Base-by-base conservation (phyloP, 2,113 vertebrate genomes). In the Toxotes jaculatrix region DNA sequence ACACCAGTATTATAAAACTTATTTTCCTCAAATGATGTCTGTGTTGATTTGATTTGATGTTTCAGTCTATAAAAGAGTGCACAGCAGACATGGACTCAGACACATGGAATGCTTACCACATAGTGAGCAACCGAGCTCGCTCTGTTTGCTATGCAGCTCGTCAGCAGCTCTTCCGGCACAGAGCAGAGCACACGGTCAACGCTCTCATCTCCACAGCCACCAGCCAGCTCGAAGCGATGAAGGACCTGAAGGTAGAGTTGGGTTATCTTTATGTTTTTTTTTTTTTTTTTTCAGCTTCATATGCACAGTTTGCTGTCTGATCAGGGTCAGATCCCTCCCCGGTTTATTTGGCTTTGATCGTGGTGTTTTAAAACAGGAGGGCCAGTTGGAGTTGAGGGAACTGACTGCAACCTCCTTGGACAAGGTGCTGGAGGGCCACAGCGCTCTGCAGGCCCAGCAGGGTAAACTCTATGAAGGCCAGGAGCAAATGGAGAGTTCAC, bases 71-170 rank as follows among this genome's bases (percentile, higher is more conserved):
- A 4, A 95, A 93, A 11, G 92, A 95, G 53, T 97, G 96, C 27
- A 97, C 96, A 2, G 84, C 85, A 0, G 79, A 87, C 34, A 97
- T 97, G 96, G 96, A 97, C 59, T 77, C 95, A 0, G 95, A 96
- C 87, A 97, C 96, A 0, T 96, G 96, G 96, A 97, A 95, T 0
- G 96, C 96, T 0, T 97, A 97, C 84, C 96, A 96, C 86, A 96
- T 97, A 0, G 94, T 97, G 66, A 96, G 96, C 84, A 97, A 96
- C 91, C 84, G 96, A 38, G 96, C 95, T 0, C 95, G 95, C 11
- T 93, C 96, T 0, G 95, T 96, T 42, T 97, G 96, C 88, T 96
- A 96, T 2, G 88, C 95, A 4, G 93, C 92, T 0, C 95, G 96
- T 40, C 96, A 97, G 93, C 94, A 94, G 85, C 95, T 96, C 27